These are phyloP conservation scores for Tachina fera DNA, from an alignment of 2,888 invertebrate species.

Conservation along the genomic window DNA sequence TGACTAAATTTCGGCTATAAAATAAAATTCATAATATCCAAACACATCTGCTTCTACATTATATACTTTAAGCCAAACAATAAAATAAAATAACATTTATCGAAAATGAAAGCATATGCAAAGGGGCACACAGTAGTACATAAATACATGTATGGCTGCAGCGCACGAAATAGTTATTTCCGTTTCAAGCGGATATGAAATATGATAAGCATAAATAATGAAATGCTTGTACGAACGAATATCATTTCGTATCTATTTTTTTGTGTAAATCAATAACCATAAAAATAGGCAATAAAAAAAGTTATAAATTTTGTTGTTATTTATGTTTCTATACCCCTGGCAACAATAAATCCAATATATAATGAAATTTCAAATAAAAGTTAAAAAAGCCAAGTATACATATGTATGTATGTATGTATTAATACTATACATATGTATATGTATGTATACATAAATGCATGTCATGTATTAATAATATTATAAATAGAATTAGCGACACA, in stretches of 20 bases:
- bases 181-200: constrained; percentile 50
- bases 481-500: constrained; percentile 34
- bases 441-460: not conserved
- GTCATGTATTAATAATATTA: not conserved
- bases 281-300: constrained; percentile 47
- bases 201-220: constrained; percentile 14
- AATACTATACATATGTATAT: not conserved
- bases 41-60: not conserved
- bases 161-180: constrained; percentile 17
- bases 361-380: constrained; percentile 37
- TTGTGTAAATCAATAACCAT: constrained; percentile 32
- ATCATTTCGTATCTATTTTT: not conserved
- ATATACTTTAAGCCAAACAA: constrained; percentile 4
- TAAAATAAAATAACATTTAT: not conserved
- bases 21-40: not conserved
- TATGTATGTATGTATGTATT: not conserved
- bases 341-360: constrained; percentile 46
- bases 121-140: not conserved
- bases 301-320: not conserved
- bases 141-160: not conserved
- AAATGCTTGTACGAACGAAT: not conserved
- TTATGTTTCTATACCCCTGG: constrained; percentile 20
- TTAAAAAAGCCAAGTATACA: not conserved
- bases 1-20: too few relatives aligned
- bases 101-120: not conserved